Evolutionary conservation across 2,113 vertebrate species (phyloP).

Genomic region (Anas platyrhynchos): DNA sequence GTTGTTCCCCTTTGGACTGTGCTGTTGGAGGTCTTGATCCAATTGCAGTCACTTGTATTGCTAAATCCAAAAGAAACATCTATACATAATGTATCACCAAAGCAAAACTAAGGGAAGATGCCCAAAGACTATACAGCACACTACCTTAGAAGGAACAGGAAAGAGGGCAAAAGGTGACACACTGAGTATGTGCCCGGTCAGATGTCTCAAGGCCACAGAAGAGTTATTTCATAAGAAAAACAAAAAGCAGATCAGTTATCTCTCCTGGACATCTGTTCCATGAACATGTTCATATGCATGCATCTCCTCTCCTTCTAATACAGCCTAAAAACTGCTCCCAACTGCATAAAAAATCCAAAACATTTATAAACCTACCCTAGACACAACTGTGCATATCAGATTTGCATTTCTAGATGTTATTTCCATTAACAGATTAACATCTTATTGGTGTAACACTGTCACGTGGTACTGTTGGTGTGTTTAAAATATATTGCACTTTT

Average conservation of each 20-base stretch:
- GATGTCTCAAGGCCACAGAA: not conserved
- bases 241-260: not conserved
- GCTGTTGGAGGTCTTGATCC: not conserved
- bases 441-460: not conserved
- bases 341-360: not conserved
- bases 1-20: not conserved
- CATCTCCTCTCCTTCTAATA: not conserved
- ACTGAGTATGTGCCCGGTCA: not conserved
- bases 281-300: not conserved
- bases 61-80: not conserved
- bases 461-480: not conserved
- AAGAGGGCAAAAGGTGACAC: not conserved
- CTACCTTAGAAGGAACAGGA: not conserved
- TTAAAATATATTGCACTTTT: not conserved
- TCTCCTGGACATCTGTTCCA: not conserved
- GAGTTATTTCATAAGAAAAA: not conserved
- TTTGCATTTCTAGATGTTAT: not conserved
- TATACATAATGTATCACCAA: not conserved
- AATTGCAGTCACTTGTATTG: not conserved
- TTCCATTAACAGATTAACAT: not conserved
- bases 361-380: not conserved
- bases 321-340: not conserved
- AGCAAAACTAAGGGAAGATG: not conserved
- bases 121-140: not conserved
- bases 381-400: not conserved